Conservation (phyloP, 2,113 vertebrate genomes). For the Guaruba guarouba region DNA sequence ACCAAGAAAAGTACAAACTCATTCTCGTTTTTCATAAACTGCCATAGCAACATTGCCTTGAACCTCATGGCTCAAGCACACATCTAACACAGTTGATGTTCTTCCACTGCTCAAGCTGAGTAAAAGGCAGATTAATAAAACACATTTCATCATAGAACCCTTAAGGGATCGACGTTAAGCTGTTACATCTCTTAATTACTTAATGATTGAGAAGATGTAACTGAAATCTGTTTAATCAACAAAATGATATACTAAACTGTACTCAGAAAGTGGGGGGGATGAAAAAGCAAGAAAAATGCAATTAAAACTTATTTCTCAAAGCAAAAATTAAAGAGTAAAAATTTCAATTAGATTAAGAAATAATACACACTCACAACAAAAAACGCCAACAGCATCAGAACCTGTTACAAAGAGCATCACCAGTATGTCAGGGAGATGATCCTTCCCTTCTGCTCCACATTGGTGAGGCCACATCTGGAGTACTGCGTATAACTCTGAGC, state of each 20-base stretch:
- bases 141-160: background rate
- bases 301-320: background rate
- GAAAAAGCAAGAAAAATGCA: background rate
- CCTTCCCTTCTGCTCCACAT: background rate
- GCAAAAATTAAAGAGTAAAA: background rate
- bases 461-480: background rate
- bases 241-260: background rate
- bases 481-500: background rate
- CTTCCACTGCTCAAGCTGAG: background rate
- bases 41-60: background rate
- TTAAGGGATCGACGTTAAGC: background rate
- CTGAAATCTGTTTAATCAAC: background rate
- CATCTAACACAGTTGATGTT: background rate
- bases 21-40: background rate
- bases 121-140: background rate
- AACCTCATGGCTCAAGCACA: background rate
- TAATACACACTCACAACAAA: fast-evolving
- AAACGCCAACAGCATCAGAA: background rate
- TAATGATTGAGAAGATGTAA: background rate
- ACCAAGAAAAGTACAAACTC: background rate
- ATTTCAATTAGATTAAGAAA: background rate
- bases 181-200: background rate
- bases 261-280: background rate
- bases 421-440: too few species aligned
- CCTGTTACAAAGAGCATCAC: background rate